phyloP scores from a whole-genome alignment of 2,113 vertebrate species.

The Heterotilapia buettikoferi region DNA sequence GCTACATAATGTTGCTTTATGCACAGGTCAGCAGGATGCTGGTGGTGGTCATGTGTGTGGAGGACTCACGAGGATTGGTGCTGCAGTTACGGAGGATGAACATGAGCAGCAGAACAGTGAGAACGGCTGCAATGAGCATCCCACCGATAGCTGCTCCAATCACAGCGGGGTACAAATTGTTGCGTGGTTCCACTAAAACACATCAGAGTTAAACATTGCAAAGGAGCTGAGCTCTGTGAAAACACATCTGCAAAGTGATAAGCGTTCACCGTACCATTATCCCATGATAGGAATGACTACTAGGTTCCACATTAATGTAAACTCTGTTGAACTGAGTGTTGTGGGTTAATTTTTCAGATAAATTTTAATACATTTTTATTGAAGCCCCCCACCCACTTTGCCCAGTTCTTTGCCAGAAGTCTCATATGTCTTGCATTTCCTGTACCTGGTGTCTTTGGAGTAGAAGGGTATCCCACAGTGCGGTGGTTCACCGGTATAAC shows the following conservation, averaged over 20 bases:
- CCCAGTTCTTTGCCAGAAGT: background rate
- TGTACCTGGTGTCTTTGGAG: constrained; percentile 85
- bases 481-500: constrained; percentile 83
- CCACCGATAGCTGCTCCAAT: constrained; percentile 79
- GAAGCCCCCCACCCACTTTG: background rate
- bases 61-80: constrained; percentile 78
- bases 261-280: background rate
- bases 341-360: background rate
- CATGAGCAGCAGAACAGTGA: constrained; percentile 73
- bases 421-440: background rate
- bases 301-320: background rate
- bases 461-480: constrained; percentile 81
- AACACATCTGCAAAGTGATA: background rate
- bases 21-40: background rate
- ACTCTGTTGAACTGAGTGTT: background rate
- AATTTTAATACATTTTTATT: background rate
- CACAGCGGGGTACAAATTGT: constrained; percentile 77
- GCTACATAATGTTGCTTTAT: background rate
- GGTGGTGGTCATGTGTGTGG: background rate
- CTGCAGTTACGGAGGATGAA: constrained; percentile 78
- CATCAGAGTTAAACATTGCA: constrained; percentile 56
- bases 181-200: constrained; percentile 76
- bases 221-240: background rate
- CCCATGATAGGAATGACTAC: background rate
- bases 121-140: constrained; percentile 74